Base-by-base conservation (phyloP, 2,113 vertebrate species). In the Callipepla californica region DNA sequence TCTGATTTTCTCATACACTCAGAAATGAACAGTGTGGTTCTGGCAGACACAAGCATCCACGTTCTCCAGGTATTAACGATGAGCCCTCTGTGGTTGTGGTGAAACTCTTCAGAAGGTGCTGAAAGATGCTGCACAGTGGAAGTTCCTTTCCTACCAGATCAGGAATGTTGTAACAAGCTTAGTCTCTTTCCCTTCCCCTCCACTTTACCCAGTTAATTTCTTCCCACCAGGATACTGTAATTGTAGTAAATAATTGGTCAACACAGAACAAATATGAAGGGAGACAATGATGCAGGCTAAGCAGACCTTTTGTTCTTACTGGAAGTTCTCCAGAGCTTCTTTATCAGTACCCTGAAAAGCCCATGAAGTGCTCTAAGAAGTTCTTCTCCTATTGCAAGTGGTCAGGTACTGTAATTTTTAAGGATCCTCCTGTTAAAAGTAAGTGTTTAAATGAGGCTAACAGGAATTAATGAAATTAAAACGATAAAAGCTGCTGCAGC, bases 61-160 rank as follows among this genome's bases (percentile, higher is more conserved):
- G 26, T 28, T 76, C 80, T 72, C 38, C 23, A 3, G 3, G 1
- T 8, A 4, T 26, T 53, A 13, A 9, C 47, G 26, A 0, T 25
- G n/a, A 80, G 30, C 17, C 23, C 32, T 55, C 69, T 12, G 7
- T 8, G 22, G 26, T 18, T 84, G 40, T 74, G 55, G 25, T 44
- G 57, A 38, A 3, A 4, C 32, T 81, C 73, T 57, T 53, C 47
- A 59, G 22, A 55, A 61, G 32, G 11, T 61, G 26, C 47, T 61
- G 26, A 59, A 81, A 55, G n/a, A 4, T 80, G 59, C 9, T 38
- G 34, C 16, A 11, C 30, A 38, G 10, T 58, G 34, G 16, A 50
- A 84, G 15, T 66, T 30, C 20, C 26, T 70, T 67, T 93, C 55
- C 28, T 66, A 12, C 25, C 16, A 32, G 15, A 38, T 38, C 51